Evolutionary conservation across 1,140 invertebrate genomes (phyloP).

Genomic region (Drosophila nasuta): DNA sequence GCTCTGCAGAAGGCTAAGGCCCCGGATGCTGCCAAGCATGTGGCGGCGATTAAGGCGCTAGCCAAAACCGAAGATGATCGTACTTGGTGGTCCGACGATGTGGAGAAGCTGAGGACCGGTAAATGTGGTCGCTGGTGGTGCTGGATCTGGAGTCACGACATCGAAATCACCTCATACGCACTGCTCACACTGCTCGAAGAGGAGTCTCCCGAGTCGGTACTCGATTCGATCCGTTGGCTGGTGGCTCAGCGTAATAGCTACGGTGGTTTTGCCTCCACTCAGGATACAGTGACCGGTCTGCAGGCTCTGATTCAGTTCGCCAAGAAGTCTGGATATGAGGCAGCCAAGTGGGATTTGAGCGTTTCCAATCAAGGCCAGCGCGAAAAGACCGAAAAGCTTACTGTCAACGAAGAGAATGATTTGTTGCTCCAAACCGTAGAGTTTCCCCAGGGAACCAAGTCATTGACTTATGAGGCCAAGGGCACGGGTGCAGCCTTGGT

Average conservation of each 20-base stretch:
- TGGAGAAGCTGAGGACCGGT: constrained; percentile 90
- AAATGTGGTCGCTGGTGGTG: constrained; percentile 86
- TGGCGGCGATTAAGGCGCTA: constrained; percentile 54
- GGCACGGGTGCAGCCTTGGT: constrained; percentile 92
- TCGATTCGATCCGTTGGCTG: constrained; percentile 89
- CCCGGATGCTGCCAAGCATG: constrained; percentile 53
- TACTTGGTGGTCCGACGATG: constrained; percentile 86
- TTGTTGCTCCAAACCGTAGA: constrained; percentile 74
- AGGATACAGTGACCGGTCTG: constrained; percentile 89
- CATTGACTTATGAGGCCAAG: constrained; percentile 87
- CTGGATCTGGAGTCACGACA: constrained; percentile 86
- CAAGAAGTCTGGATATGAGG: constrained; percentile 72
- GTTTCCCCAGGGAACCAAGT: constrained; percentile 72
- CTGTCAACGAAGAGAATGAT: constrained; percentile 66
- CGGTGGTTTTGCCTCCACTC: constrained; percentile 91
- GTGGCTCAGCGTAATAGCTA: constrained; percentile 90
- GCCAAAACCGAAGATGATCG: constrained; percentile 71
- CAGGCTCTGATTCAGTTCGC: constrained; percentile 88
- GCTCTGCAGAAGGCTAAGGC: constrained; percentile 91
- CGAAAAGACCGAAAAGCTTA: constrained; percentile 68
- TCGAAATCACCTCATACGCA: constrained; percentile 92
- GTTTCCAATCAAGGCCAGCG: constrained; percentile 58
- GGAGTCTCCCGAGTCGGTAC: constrained; percentile 55
- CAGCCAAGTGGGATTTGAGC: constrained; percentile 62
- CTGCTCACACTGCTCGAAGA: constrained; percentile 88